Base-by-base conservation (phyloP, 2,113 vertebrate species). In the Proterorhinus semilunaris region DNA sequence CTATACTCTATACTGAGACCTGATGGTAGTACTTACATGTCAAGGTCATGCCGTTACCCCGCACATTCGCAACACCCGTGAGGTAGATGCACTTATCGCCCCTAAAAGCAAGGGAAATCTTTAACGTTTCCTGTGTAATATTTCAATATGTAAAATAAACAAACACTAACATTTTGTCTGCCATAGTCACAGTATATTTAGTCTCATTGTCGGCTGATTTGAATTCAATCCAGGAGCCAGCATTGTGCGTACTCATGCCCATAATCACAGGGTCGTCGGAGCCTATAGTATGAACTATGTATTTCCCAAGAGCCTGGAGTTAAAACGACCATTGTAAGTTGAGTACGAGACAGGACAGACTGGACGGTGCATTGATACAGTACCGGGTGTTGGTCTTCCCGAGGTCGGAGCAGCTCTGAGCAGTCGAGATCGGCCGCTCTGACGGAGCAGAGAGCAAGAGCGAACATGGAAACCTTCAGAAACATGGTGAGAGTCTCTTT, bases 361-460 rank as follows among this genome's bases (percentile, higher is more conserved):
- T 9, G 6, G 9, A 1, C 3, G 9, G 45, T 7, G 6, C 45
- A 46, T 46, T 46, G 48, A 50, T 21, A 43, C 58, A 53, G 12
- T 82, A 88, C 86, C 82, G 7, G 7, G 42, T 9, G 76, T 36
- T 0, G 68, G 65, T 85, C 68, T 10, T 71, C 63, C 66, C 69
- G 17, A 66, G 77, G 68, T 74, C 69, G 80, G 0, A 71, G 0
- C 62, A 86, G 70, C 48, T 87, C 82, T 4, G 75, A 49, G 4
- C 83, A 87, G 45, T 11, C 61, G 12, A 53, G 58, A 54, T 78
- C 75, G 0, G 74, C 74, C 13, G 78, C 66, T 2, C 68, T 69
- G 65, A 88, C 72, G 10, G 46, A 70, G 52, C 15, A 79, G 63
- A 87, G 70, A 75, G 78, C 68, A 54, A 87, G 70, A 53, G 83